phyloP scores from a whole-genome alignment of 1,140 invertebrate genomes.

The Drosophila melanogaster region Release_6_plus_ISO1_MT NT_033779.5:14565501-14566000 shows the following conservation, averaged over 20 bases:
- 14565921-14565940: constrained; percentile 72
- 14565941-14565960: constrained; percentile 69
- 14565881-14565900: constrained; percentile 81
- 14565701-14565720: constrained; percentile 45
- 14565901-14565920: constrained; percentile 72
- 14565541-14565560: constrained; percentile 29
- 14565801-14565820: constrained; percentile 80
- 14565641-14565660: constrained; percentile 40
- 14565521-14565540: constrained; percentile 19
- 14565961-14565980: constrained; percentile 22
- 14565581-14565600: constrained; percentile 14
- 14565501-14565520: not conserved
- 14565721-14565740: constrained; percentile 75
- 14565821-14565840: constrained; percentile 15
- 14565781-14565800: constrained; percentile 58
- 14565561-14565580: constrained; percentile 22
- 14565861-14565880: constrained; percentile 70
- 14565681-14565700: constrained; percentile 45
- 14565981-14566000: constrained; percentile 35
- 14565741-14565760: constrained; percentile 80
- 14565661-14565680: constrained; percentile 79
- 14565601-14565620: constrained; percentile 31
- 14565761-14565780: constrained; percentile 77
- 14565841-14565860: constrained; percentile 69
- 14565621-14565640: constrained; percentile 18